Evolutionary conservation across 2,888 invertebrate genomes (phyloP), one percentile per base, ranked within the genome.

Genomic region (Synergus japonicus): DNA sequence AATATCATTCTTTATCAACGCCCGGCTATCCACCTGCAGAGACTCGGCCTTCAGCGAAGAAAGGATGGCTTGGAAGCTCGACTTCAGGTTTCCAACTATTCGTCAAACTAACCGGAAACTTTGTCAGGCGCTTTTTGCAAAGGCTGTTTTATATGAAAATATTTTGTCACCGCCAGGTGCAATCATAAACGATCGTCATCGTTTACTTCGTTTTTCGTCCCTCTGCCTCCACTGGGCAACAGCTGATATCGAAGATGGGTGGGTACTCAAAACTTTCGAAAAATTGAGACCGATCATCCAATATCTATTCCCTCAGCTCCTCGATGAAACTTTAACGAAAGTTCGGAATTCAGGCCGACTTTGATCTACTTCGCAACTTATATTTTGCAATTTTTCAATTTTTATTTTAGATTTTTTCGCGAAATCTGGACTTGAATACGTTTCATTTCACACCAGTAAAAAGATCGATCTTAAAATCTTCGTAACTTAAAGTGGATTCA

Each of bases 71-170:
- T 77, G 60, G 64, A 29, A 29, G 29, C 29, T 29, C 29, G 29
- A 3, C 29, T 29, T 29, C 29, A 29, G 76, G 77, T 79, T 67
- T 81, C 81, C 78, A 82, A 81, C 85, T 84, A 89, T 88, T 85
- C 87, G 88, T 88, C 88, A 87, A 88, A 88, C 83, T 80, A 84
- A 80, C 82, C 84, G 87, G 81, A 83, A 87, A 87, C 81, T 87
- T 86, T 86, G 86, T 85, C 87, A 85, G 81, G 77, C 58, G 49
- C 63, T 82, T 82, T 83, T 82, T 86, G 78, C 79, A 80, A 66
- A 79, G 80, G 44, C 64, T 76, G 82, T 83, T 84, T 84, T 77
- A 76, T 79, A 77, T 79, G 82, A 85, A 85, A 86, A 85, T 85
- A 85, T 82, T 80, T 79, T 67, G 67, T 65, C 58, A 41, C 44